A percentile compares a stretch with the other conserved stretches of the same genome.
These are phyloP conservation scores for Azorinus chamasolen DNA, from an alignment of 2,888 invertebrate species.

Conservation along the genomic window DNA sequence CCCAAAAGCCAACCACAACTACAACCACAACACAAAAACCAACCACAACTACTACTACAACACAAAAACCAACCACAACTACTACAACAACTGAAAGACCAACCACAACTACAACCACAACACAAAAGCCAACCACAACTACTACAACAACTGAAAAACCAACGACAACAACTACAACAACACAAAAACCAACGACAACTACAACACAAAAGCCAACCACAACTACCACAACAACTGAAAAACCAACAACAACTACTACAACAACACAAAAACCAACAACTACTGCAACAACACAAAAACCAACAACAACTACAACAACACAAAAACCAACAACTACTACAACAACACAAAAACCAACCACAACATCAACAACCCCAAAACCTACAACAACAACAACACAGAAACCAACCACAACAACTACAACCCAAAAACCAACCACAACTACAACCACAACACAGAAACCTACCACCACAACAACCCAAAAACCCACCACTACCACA, in stretches of 20 bases:
- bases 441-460: not conserved
- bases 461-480: conserved; percentile 1
- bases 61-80: conserved; percentile 26
- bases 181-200: conserved; percentile 18
- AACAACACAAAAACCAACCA: conserved; percentile 27
- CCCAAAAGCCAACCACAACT: conserved; percentile 18
- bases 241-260: conserved; percentile 26
- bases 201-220: conserved; percentile 24
- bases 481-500: too few relatives aligned
- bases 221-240: conserved; percentile 5
- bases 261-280: conserved; percentile 28
- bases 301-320: conserved; percentile 27
- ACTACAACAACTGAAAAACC: conserved; percentile 14
- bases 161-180: conserved; percentile 26
- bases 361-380: conserved; percentile 18
- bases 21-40: not conserved
- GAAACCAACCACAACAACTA: conserved; percentile 23
- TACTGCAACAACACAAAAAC: conserved; percentile 34
- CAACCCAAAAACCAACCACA: conserved; percentile 29
- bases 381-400: conserved; percentile 24
- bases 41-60: conserved; percentile 24
- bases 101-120: conserved; percentile 27
- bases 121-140: conserved; percentile 27
- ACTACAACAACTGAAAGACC: conserved; percentile 26
- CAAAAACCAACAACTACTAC: conserved; percentile 22